Base-by-base conservation (phyloP, 2,888 invertebrate genomes). In the Aspidapion aeneum region DNA sequence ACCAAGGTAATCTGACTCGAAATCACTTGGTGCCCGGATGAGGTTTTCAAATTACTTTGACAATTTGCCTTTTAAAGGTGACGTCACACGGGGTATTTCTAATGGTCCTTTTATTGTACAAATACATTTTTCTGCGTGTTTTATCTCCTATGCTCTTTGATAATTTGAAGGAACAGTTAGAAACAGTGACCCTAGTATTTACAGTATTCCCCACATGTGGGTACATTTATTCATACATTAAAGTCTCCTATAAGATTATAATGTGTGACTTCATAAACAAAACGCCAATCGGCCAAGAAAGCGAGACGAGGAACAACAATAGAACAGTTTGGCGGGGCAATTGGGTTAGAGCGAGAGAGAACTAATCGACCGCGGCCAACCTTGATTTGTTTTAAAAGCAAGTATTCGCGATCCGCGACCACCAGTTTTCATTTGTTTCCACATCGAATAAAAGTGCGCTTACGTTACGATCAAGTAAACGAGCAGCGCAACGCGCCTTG, bases 381-480 rank as follows among this genome's bases (percentile, higher is more conserved):
- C 66, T 66, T 66, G 66, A 66, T 66, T 62, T 65, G 65, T 61
- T 66, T 66, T 66, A 61, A 63, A 66, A 61, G 63, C 58, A 60
- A 63, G 63, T 63, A 35, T 35, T 35, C 12, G 35, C 35, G 35
- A 35, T 7, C 35, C 35, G 35, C 35, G 35, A 35, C 35, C 35
- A 35, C 35, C 35, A 35, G 35, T 35, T 35, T 35, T 12, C 3
- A 7, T 35, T 35, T 35, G 35, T 35, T 35, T 35, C 35, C 35
- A 35, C 35, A 35, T 35, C 35, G 35, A 35, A 35, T 35, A 35
- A 35, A 35, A 35, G 35, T 35, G 35, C 35, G 35, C 35, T 35
- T 35, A 35, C 35, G 35, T 12, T 12, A 35, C 35, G 35, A 35
- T 35, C 35, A 35, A 35, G 35, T 35, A 35, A 35, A 35, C 35